Evolutionary conservation across 2,888 invertebrate species (phyloP).

Genomic region (Atethmia centrago): DNA sequence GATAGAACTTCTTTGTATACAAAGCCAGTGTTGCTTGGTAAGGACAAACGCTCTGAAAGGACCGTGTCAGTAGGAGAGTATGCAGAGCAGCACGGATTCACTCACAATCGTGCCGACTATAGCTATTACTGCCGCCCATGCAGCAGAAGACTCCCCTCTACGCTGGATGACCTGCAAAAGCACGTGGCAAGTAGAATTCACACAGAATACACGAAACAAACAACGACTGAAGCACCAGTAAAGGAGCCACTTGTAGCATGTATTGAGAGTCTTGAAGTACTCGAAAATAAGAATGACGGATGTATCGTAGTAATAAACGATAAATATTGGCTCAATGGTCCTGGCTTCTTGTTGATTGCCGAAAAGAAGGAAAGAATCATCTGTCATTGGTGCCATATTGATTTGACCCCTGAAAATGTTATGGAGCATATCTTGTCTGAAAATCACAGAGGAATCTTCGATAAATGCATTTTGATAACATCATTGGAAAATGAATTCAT

Average conservation of each 20-base stretch:
- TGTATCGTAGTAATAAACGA: constrained; percentile 17
- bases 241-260: neutral
- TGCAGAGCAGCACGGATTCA: constrained; percentile 42
- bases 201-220: constrained; percentile 27
- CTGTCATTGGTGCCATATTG: constrained; percentile 48
- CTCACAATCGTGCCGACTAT: constrained; percentile 36
- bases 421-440: neutral
- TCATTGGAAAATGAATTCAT: constrained; percentile 50
- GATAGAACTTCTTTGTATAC: constrained; percentile 48
- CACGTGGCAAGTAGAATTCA: constrained; percentile 40
- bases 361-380: constrained; percentile 1
- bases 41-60: neutral
- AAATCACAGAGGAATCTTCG: constrained; percentile 14
- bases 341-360: constrained; percentile 32
- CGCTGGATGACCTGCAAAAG: constrained; percentile 27
- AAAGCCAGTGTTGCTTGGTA: constrained; percentile 34
- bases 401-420: constrained; percentile 24
- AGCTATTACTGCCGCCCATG: constrained; percentile 51
- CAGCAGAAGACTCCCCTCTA: constrained; percentile 26
- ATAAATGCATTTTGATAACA: constrained; percentile 16
- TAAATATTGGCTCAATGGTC: constrained; percentile 22
- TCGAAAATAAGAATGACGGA: neutral
- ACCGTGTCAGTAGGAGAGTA: constrained; percentile 10
- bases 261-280: neutral
- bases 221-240: neutral